Conservation (phyloP, 1,140 invertebrate genomes). For the Calliphora vicina region DNA sequence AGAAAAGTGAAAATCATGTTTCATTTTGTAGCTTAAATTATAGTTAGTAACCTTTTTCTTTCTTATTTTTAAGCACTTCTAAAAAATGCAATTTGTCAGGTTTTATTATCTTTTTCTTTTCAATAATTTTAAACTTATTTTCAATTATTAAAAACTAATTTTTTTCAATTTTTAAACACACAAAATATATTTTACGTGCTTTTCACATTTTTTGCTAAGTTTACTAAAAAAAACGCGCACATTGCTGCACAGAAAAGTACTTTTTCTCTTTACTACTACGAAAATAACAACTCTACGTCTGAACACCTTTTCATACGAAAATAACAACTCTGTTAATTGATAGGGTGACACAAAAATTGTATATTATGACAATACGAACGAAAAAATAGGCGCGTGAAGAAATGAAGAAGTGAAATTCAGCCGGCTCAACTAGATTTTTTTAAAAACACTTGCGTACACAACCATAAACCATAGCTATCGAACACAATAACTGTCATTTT, state of each 20-base stretch:
- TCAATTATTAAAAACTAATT: not conserved
- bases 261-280: no score
- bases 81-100: not conserved
- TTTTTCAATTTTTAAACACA: not conserved
- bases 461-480: no score
- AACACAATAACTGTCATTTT: no score
- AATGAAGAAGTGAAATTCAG: no score
- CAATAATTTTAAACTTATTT: not conserved
- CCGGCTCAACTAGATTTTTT: no score
- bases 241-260: not conserved
- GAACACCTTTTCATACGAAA: no score
- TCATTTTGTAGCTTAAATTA: not conserved
- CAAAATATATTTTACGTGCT: not conserved
- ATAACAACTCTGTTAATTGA: no score
- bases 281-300: not conserved
- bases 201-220: not conserved
- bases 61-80: not conserved
- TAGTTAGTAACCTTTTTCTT: conserved; percentile 19
- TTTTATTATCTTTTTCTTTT: not conserved
- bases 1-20: conserved; percentile 30
- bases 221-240: not conserved
- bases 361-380: no score
- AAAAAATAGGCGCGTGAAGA: no score
- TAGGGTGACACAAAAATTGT: no score
- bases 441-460: no score